Conservation (phyloP, 2,888 invertebrate genomes). For the Reticulitermes lucifugus region DNA sequence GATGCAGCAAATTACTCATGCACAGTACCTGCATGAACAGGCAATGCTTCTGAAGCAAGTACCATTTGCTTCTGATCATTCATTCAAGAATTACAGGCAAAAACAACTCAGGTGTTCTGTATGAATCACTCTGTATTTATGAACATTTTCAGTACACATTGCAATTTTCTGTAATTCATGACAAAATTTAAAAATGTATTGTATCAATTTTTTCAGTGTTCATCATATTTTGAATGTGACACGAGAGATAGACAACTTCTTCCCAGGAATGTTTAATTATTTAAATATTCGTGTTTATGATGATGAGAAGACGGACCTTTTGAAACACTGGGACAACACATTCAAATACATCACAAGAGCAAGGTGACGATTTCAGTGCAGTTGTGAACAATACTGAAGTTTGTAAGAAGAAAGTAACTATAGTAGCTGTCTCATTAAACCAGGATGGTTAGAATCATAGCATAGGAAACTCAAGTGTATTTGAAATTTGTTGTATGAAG, state of each 20-base stretch:
- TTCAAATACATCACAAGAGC: constrained; percentile 96
- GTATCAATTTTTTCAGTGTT: constrained; percentile 74
- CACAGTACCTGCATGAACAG: no score
- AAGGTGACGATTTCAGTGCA: constrained; percentile 63
- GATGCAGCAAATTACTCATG: no score
- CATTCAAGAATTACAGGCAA: no score
- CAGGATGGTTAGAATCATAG: not conserved
- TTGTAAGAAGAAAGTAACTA: not conserved
- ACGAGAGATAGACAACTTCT: constrained; percentile 99
- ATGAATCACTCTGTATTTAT: no score
- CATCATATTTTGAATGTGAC: constrained; percentile 98
- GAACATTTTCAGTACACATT: no score
- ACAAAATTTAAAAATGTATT: no score
- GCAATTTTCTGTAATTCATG: no score
- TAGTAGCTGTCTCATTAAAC: not conserved
- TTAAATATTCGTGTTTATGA: constrained; percentile 97
- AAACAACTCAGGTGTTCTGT: no score
- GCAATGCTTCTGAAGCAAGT: no score
- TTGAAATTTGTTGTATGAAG: no score
- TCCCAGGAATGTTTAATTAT: constrained; percentile 96
- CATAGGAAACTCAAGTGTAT: no score
- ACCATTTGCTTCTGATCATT: no score
- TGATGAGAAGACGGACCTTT: constrained; percentile 94
- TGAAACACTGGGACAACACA: constrained; percentile 98
- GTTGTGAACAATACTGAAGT: not conserved